Percentiles rank a stretch among this genome's conserved stretches.
Evolutionary conservation across 2,797 vertebrate genomes (phyloP).

Genomic region (Masticophis lateralis): DNA sequence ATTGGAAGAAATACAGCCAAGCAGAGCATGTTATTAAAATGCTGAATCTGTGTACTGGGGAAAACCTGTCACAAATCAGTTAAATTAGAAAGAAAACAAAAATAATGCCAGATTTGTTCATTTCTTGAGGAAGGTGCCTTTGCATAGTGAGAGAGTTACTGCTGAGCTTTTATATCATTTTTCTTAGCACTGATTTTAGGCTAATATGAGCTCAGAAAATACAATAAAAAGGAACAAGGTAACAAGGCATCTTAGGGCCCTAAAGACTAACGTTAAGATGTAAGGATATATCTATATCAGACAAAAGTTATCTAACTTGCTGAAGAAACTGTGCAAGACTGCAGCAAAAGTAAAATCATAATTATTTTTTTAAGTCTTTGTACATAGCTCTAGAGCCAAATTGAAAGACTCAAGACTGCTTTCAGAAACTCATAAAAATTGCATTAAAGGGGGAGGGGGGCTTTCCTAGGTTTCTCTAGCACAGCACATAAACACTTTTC

Average conservation of each 20-base stretch:
- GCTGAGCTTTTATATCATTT: not conserved
- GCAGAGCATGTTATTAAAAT: not conserved
- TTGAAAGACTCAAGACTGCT: not conserved
- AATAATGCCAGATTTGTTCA: not conserved
- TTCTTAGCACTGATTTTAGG: not conserved
- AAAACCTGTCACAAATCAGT: not conserved
- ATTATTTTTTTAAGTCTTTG: not conserved
- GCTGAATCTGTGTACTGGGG: not conserved
- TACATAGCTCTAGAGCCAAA: not conserved
- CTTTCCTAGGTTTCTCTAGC: conserved; percentile 11
- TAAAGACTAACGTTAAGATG: not conserved
- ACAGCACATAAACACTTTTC: conserved; percentile 29
- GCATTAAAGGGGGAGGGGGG: not conserved
- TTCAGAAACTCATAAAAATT: not conserved
- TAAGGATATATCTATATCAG: not conserved
- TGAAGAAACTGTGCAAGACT: not conserved
- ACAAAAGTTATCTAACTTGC: not conserved
- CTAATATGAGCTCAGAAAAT: not conserved
- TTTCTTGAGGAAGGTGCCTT: not conserved
- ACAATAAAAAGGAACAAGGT: not conserved
- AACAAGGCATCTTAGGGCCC: not conserved
- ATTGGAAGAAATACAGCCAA: not conserved
- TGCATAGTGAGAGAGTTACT: not conserved
- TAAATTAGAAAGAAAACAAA: not conserved
- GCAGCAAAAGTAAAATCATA: not conserved